Evolutionary conservation across 2,888 invertebrate genomes (phyloP), one percentile per base, ranked within the genome.

Genomic region (Pyralis farinalis): DNA sequence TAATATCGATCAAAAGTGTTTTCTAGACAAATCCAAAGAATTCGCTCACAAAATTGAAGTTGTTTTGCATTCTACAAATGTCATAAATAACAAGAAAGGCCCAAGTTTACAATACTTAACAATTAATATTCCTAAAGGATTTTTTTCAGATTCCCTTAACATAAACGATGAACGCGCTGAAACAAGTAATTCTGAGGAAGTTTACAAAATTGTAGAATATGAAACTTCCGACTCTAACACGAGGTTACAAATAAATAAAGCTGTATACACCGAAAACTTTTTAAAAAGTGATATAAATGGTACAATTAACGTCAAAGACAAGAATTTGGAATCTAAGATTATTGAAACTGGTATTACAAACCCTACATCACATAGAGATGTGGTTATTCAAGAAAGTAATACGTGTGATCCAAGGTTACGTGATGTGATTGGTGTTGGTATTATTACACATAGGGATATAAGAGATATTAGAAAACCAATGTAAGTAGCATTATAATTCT

Each of bases 181-280:
- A 25, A 71, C 70, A 0, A 84, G 82, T 44, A 75, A 81, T 40
- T 37, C 37, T 1, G 84, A 86, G 53, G 60, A 77, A 55, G 80
- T 84, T 5, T 83, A 63, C 38, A 83, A 84, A 47, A 71, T 86
- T 32, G 69, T 82, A 1, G 83, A 86, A 47, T 85, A 86, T 45
- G 82, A 83, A 54, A 66, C 68, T 1, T 56, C 65, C 3, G 67
- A 70, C 37, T 56, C 64, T 0, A 63, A 58, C 40, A 51, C 56
- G 20, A 49, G 51, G 20, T 47, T 54, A 31, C 49, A 40, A 30
- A 43, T 37, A 11, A 47, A 46, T 1, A 37, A 35, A 12, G 48
- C 55, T 32, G 48, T 55, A 7, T 53, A 63, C 12, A 62, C 48
- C 21, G 64, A 60, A 7, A 61, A 74, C 45, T 44, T 57, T 33